These are phyloP conservation scores for Perca flavescens DNA, from an alignment of 2,113 vertebrate species.

Conservation along the genomic window DNA sequence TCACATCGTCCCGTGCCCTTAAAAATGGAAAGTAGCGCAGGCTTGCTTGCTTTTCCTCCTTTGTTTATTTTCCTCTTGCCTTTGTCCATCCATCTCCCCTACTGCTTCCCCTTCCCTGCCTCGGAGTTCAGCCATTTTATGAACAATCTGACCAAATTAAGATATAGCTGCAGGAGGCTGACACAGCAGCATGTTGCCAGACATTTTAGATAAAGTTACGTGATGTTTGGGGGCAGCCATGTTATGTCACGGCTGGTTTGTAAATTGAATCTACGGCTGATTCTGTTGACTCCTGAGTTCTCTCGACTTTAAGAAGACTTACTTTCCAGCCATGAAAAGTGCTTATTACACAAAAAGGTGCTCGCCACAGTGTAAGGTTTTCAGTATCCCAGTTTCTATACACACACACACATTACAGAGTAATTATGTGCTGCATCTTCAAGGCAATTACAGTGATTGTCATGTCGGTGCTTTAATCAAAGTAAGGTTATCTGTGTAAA, in stretches of 20 bases:
- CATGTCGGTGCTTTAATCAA: constrained; percentile 39
- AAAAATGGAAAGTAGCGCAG: constrained; percentile 44
- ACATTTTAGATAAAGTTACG: constrained; percentile 39
- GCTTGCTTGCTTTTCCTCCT: constrained; percentile 49
- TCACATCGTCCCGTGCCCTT: constrained; percentile 19
- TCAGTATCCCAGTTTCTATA: background rate
- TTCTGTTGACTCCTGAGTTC: background rate
- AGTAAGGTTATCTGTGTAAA: constrained; percentile 40
- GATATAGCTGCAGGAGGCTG: constrained; percentile 35
- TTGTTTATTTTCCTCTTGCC: constrained; percentile 69
- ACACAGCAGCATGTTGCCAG: constrained; percentile 31
- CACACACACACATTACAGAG: background rate
- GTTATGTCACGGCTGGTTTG: background rate
- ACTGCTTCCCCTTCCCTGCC: background rate
- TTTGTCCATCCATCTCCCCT: constrained; percentile 52
- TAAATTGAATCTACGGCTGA: background rate
- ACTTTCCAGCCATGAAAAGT: background rate
- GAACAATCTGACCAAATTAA: constrained; percentile 60
- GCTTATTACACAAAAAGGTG: background rate
- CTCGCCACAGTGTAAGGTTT: background rate
- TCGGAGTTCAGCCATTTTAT: constrained; percentile 38
- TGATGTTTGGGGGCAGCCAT: constrained; percentile 18
- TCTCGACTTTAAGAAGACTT: constrained; percentile 12
- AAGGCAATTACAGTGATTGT: constrained; percentile 56
- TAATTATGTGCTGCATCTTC: constrained; percentile 31